phyloP scores from a whole-genome alignment of 1,140 invertebrate genomes.

The Drosophila pruinosa region DNA sequence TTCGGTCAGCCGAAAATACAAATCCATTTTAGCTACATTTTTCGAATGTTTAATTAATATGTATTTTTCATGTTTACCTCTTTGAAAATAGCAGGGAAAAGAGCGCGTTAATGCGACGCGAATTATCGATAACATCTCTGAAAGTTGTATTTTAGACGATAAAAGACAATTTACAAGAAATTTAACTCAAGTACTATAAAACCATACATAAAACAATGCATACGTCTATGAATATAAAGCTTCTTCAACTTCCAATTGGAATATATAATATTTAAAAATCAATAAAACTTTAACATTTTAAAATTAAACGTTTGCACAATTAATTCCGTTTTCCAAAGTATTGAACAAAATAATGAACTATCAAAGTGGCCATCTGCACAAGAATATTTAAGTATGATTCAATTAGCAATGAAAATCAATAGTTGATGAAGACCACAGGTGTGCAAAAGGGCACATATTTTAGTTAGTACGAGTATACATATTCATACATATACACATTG shows the following conservation, averaged over 20 bases:
- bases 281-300: no score
- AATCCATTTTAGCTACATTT: not conserved
- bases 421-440: no score
- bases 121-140: conserved; percentile 24
- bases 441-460: no score
- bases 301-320: no score
- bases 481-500: not conserved
- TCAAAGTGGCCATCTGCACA: no score
- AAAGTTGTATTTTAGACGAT: conserved; percentile 36
- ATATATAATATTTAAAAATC: no score
- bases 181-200: not conserved
- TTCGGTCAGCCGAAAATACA: conserved; percentile 14
- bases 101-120: conserved; percentile 20
- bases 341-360: no score
- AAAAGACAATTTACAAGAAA: conserved; percentile 12
- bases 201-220: not conserved
- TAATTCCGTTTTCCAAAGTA: no score
- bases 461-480: no score
- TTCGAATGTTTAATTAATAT: not conserved
- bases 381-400: no score
- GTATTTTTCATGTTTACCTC: conserved; percentile 38
- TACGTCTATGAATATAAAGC: not conserved
- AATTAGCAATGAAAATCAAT: no score
- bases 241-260: no score
- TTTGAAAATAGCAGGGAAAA: conserved; percentile 20